Percentiles rank a stretch among this genome's conserved stretches.
phyloP scores from a whole-genome alignment of 1,140 invertebrate genomes.

The Drosophila simulans region DNA sequence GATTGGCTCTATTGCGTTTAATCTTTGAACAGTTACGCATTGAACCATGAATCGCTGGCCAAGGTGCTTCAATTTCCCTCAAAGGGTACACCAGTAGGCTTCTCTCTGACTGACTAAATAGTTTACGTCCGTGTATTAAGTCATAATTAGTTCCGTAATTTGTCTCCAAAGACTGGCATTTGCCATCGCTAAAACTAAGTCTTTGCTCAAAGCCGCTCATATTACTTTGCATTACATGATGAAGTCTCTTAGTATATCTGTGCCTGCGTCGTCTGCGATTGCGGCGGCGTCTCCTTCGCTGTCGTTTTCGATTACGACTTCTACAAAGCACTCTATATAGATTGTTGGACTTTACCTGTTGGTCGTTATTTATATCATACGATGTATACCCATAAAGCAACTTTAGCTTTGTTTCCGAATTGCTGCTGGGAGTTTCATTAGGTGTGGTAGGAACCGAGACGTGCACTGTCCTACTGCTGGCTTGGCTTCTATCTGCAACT shows the following conservation, averaged over 20 bases:
- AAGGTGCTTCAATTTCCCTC: conserved; percentile 31
- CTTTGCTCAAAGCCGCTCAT: conserved; percentile 19
- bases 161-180: conserved; percentile 22
- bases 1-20: conserved; percentile 65
- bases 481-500: neutral
- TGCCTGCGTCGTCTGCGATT: conserved; percentile 47
- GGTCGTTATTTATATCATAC: conserved; percentile 63
- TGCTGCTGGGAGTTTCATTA: conserved; percentile 9
- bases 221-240: conserved; percentile 8
- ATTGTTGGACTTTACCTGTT: conserved; percentile 69
- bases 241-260: conserved; percentile 17
- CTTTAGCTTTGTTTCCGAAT: conserved; percentile 35
- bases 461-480: conserved; percentile 16
- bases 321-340: conserved; percentile 71
- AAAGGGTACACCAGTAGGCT: conserved; percentile 31
- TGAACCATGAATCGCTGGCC: conserved; percentile 17
- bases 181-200: conserved; percentile 1
- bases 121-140: neutral
- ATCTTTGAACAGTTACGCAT: conserved; percentile 40
- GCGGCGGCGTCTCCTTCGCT: conserved; percentile 49
- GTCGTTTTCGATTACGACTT: conserved; percentile 52
- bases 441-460: conserved; percentile 16
- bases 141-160: conserved; percentile 32
- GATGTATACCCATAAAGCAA: conserved; percentile 37
- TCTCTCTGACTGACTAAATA: neutral